Evolutionary conservation across 2,888 invertebrate genomes (phyloP).

Genomic region (Gasteruption jaculator): DNA sequence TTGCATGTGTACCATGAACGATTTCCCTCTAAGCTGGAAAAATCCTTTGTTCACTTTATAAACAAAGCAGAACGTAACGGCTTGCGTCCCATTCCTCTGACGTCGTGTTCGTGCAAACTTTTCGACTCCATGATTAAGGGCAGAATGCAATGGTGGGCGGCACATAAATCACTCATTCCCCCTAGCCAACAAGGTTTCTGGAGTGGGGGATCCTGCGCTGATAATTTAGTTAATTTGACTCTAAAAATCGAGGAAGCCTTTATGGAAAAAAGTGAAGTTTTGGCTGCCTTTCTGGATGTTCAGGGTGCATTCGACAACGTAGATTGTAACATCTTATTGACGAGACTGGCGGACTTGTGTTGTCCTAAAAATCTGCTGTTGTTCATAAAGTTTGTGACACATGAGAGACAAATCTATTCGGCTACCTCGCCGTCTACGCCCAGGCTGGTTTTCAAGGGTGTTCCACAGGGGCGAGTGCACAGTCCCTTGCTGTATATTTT

Average conservation of each 20-base stretch:
- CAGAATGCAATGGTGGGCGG: slow-evolving; percentile 3
- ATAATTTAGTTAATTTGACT: neutral
- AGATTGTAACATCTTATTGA: neutral
- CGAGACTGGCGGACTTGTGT: neutral
- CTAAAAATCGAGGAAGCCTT: neutral
- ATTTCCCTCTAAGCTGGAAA: neutral
- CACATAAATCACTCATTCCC: neutral
- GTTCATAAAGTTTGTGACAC: neutral
- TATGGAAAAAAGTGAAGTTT: neutral
- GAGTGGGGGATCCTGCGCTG: neutral
- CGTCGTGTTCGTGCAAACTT: slow-evolving; percentile 1
- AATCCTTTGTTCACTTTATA: neutral
- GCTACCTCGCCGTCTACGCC: neutral
- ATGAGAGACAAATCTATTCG: neutral
- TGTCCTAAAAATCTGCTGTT: neutral
- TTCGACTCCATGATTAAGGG: neutral
- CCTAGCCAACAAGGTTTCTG: neutral
- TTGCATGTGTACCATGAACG: neutral
- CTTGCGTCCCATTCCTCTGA: neutral
- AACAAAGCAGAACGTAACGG: neutral
- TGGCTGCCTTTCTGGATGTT: slow-evolving; percentile 3
- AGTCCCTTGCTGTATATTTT: neutral
- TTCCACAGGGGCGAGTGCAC: neutral
- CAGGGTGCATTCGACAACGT: slow-evolving; percentile 5
- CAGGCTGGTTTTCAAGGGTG: neutral